Conservation (phyloP, 1,140 invertebrate species). For the Sarcophaga peregrina region DNA sequence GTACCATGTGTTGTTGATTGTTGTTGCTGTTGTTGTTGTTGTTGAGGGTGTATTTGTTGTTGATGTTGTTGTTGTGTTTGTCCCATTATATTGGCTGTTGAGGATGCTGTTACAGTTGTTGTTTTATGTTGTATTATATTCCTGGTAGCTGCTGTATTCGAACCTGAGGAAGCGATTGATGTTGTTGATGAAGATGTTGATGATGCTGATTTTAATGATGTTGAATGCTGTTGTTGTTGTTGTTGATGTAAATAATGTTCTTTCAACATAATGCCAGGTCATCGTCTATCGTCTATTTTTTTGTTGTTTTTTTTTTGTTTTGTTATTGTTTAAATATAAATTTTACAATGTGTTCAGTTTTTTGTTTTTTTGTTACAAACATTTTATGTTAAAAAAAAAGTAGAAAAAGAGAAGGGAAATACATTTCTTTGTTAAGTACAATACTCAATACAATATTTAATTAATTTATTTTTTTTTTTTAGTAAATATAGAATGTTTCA, state of each 20-base stretch:
- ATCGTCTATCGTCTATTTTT: conserved; percentile 46
- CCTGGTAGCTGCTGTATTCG: conserved; percentile 39
- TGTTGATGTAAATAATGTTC: background rate
- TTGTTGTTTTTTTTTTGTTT: background rate
- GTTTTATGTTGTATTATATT: conserved; percentile 44
- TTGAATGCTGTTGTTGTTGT: conserved; percentile 34
- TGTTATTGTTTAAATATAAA: background rate
- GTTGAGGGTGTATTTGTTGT: background rate
- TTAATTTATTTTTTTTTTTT: background rate
- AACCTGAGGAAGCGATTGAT: conserved; percentile 46
- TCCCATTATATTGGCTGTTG: conserved; percentile 19
- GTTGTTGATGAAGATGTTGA: conserved; percentile 45
- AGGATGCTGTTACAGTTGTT: conserved; percentile 44
- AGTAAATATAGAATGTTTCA: no score
- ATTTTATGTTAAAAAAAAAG: background rate
- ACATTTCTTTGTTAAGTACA: background rate
- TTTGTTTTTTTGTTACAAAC: background rate
- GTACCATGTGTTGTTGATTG: conserved; percentile 16
- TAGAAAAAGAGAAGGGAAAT: background rate
- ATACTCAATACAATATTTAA: background rate
- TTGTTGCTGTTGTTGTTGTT: background rate
- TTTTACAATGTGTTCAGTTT: background rate
- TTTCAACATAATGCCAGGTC: conserved; percentile 45
- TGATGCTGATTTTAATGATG: conserved; percentile 34
- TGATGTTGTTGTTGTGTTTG: conserved; percentile 30